Evolutionary conservation across 2,888 invertebrate genomes (phyloP), one percentile per base, ranked within the genome.

Genomic region (Agonopterix heracliana): DNA sequence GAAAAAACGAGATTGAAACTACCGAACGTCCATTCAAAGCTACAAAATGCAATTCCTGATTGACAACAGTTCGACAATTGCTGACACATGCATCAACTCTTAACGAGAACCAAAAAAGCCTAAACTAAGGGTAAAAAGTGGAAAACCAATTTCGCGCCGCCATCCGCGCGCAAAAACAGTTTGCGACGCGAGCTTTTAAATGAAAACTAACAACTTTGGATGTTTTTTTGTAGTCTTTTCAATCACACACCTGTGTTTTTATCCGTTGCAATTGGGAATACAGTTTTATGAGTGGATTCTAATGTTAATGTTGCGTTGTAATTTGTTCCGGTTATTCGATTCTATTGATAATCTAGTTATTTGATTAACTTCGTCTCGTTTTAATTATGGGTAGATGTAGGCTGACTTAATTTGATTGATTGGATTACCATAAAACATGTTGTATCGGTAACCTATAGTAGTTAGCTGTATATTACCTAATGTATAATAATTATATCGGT

Each of bases 61-160:
- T 34, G 44, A 45, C 45, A 36, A 14, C 36, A 36, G 13, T 13
- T 36, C 44, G 45, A 45, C 45, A 45, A 45, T 13, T 10, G 10
- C 10, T 11, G 12, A 43, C 43, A 17, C 34, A 11, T 44, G 43
- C 34, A 34, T 26, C 26, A 26, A 44, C 17, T 13, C 45, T 26
- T 45, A 45, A 45, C 45, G 45, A 45, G 14, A n/a, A 34, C 45
- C 14, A 46, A 63, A 74, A 67, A 62, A 58, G 57, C 54, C 47
- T 48, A 57, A 54, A 65, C 61, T 63, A 62, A 45, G 53, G 50
- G 55, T 59, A 54, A 60, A 67, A 70, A 74, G 70, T 66, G 74
- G 69, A 78, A 81, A 81, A 78, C 71, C 79, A 79, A 78, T 78
- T 76, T 72, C 65, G 56, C 55, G 56, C 57, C 56, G 55, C 54